Evolutionary conservation across 2,888 invertebrate genomes (phyloP).

Genomic region (Cephus runcator): DNA sequence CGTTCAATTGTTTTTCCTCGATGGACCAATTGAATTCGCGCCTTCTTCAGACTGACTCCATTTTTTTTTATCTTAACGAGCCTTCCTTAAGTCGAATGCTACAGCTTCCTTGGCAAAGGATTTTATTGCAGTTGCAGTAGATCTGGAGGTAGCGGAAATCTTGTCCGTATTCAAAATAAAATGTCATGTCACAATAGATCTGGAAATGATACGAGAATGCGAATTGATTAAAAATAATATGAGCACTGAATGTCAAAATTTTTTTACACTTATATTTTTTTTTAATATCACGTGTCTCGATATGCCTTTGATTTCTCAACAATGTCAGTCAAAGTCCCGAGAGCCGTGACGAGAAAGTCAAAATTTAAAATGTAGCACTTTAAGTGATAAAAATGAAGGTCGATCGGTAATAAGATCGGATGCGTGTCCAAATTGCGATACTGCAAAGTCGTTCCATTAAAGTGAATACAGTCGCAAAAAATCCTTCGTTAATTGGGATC

Average conservation of each 20-base stretch:
- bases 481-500: conserved; percentile 48
- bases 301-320: not conserved
- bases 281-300: not conserved
- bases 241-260: not conserved
- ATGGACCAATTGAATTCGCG: not conserved
- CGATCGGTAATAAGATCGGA: not conserved
- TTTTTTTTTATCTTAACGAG: not conserved
- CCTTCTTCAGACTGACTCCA: not conserved
- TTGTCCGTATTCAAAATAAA: too few relatives aligned
- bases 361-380: not conserved
- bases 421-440: not conserved
- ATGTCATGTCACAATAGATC: too few relatives aligned
- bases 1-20: not conserved
- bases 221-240: not conserved
- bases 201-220: not conserved
- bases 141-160: not conserved
- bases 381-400: not conserved
- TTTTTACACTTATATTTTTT: not conserved
- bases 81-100: not conserved
- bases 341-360: not conserved
- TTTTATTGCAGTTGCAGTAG: too few relatives aligned
- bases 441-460: not conserved
- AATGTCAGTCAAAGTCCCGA: not conserved
- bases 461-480: conserved; percentile 7
- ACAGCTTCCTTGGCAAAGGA: too few relatives aligned